A percentile compares a stretch with the other conserved stretches of the same genome.
phyloP scores from a whole-genome alignment of 2,797 vertebrate species.

The Schizothorax lantsangensis region DNA sequence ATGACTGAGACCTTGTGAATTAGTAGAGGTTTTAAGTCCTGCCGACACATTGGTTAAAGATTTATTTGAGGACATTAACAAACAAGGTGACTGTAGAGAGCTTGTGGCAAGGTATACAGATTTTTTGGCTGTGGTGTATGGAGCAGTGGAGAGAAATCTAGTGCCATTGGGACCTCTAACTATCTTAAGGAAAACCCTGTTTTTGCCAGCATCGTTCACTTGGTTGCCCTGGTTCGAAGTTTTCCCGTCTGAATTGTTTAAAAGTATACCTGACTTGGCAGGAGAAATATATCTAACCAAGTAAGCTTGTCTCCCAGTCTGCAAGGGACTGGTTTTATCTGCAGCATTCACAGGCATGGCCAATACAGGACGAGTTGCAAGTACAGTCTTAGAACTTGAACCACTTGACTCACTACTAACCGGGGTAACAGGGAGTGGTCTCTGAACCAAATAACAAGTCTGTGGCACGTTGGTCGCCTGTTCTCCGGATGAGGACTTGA shows the following conservation, averaged over 20 bases:
- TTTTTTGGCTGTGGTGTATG: conserved; percentile 68
- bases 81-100: conserved; percentile 78
- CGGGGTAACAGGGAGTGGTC: conserved; percentile 75
- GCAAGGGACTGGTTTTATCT: conserved; percentile 71
- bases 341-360: conserved; percentile 74
- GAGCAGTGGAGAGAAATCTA: conserved; percentile 68
- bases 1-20: conserved; percentile 64
- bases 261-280: conserved; percentile 74
- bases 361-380: conserved; percentile 71
- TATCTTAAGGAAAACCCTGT: conserved; percentile 81
- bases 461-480: conserved; percentile 67
- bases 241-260: conserved; percentile 74
- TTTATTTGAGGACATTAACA: conserved; percentile 79
- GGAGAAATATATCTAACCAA: conserved; percentile 80
- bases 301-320: conserved; percentile 80
- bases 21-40: conserved; percentile 69
- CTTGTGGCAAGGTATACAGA: conserved; percentile 77
- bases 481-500: conserved; percentile 69
- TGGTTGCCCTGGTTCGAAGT: conserved; percentile 62
- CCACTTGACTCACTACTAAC: conserved; percentile 65
- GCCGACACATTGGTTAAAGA: conserved; percentile 61
- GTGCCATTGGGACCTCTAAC: conserved; percentile 71
- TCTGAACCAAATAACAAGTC: conserved; percentile 79
- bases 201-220: conserved; percentile 68
- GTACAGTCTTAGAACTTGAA: conserved; percentile 64